Evolutionary conservation across 1,140 invertebrate species (phyloP).

Genomic region (Trichonephila clavata): DNA sequence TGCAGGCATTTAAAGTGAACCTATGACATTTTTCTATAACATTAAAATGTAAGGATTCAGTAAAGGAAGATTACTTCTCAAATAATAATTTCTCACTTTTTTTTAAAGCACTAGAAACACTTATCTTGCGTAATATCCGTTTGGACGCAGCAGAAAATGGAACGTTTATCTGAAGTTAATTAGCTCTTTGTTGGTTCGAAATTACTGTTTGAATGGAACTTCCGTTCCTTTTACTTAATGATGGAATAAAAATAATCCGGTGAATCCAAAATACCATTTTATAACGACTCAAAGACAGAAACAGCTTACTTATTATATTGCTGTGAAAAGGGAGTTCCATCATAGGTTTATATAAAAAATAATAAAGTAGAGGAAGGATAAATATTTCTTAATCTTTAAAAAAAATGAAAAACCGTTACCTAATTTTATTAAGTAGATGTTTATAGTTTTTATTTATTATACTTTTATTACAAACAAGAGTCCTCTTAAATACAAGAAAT

Average conservation of each 20-base stretch:
- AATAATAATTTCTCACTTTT: not conserved
- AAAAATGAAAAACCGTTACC: not conserved
- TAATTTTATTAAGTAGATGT: too few species aligned
- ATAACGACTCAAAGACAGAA: not conserved
- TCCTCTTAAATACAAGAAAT: too few species aligned
- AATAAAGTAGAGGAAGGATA: not conserved
- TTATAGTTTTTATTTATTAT: too few species aligned
- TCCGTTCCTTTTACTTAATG: not conserved
- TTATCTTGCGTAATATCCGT: not conserved
- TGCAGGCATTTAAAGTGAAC: too few species aligned
- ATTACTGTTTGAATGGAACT: not conserved
- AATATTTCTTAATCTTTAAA: not conserved
- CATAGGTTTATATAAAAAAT: too few species aligned
- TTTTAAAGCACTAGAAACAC: not conserved
- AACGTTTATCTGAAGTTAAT: not conserved
- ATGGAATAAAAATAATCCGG: not conserved
- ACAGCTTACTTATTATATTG: not conserved
- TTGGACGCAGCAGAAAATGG: not conserved
- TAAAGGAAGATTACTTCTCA: not conserved
- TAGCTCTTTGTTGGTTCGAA: not conserved
- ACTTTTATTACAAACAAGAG: too few species aligned
- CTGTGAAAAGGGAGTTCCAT: too few species aligned
- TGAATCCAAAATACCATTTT: not conserved
- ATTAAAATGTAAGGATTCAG: too few species aligned
- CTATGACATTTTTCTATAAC: too few species aligned